phyloP scores from a whole-genome alignment of 2,113 vertebrate species.

The Chamaea fasciata region DNA sequence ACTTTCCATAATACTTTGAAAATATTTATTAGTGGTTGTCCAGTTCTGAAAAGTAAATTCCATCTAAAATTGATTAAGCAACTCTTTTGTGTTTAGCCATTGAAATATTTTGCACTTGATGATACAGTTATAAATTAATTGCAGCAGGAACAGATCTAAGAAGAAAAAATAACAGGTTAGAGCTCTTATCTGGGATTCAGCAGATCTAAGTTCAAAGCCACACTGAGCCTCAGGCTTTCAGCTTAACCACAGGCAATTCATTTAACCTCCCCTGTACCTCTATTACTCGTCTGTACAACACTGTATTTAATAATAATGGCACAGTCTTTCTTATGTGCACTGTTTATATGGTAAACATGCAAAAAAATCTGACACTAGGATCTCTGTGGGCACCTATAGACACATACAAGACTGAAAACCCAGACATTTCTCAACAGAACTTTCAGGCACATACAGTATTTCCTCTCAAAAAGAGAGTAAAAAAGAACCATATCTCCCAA shows the following conservation, averaged over 20 bases:
- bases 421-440: not conserved
- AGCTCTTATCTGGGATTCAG: not conserved
- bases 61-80: not conserved
- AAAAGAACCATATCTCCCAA: not conserved
- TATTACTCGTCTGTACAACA: not conserved
- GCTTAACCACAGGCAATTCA: constrained; percentile 1
- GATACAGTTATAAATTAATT: not conserved
- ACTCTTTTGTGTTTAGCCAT: not conserved
- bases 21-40: not conserved
- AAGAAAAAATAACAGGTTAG: constrained; percentile 11
- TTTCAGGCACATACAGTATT: not conserved
- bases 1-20: not conserved
- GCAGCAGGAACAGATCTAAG: not conserved
- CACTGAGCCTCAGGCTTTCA: not conserved
- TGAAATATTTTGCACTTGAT: not conserved
- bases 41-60: not conserved
- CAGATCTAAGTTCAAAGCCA: constrained; percentile 33
- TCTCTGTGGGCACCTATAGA: not conserved
- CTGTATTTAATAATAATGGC: not conserved
- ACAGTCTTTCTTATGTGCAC: not conserved
- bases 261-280: constrained; percentile 1
- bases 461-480: not conserved
- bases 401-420: not conserved
- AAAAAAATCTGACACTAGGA: not conserved
- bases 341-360: not conserved